Conservation (phyloP, 2,888 invertebrate species). For the Trimorus sp. region DNA sequence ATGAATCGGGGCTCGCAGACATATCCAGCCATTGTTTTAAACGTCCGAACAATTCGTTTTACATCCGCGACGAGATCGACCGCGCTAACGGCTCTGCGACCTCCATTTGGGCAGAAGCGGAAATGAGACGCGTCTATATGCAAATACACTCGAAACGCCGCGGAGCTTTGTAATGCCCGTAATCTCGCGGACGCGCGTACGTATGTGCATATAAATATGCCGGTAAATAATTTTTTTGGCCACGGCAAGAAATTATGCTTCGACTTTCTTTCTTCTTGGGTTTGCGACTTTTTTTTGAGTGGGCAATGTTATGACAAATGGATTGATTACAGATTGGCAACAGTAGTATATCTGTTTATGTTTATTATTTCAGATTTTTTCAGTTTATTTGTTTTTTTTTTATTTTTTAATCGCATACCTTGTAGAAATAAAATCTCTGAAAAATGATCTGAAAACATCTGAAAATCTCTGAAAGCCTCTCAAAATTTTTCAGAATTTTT, state of each 20-base stretch:
- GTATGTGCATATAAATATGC: conserved; percentile 64
- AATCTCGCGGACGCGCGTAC: conserved; percentile 70
- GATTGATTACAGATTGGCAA: too few relatives aligned
- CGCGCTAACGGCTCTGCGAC: conserved; percentile 74
- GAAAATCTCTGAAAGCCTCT: too few relatives aligned
- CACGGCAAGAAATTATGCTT: conserved; percentile 10
- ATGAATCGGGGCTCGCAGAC: conserved; percentile 57
- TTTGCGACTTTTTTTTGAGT: too few relatives aligned
- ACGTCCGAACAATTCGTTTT: conserved; percentile 63
- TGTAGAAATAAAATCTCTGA: too few relatives aligned
- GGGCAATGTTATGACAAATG: too few relatives aligned
- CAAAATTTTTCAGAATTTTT: too few relatives aligned
- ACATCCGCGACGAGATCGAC: conserved; percentile 70
- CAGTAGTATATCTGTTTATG: too few relatives aligned
- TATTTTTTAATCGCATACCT: too few relatives aligned
- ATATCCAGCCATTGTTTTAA: conserved; percentile 60
- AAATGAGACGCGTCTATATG: conserved; percentile 74
- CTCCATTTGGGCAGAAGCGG: conserved; percentile 77
- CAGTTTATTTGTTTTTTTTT: too few relatives aligned
- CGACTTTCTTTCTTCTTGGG: too few relatives aligned
- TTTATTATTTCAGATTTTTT: too few relatives aligned
- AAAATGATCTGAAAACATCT: too few relatives aligned
- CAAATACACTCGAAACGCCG: conserved; percentile 69
- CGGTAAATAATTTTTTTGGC: conserved; percentile 1
- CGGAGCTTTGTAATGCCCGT: conserved; percentile 68